Evolutionary conservation across 2,797 vertebrate genomes (phyloP).

Genomic region (Helostoma temminkii): DNA sequence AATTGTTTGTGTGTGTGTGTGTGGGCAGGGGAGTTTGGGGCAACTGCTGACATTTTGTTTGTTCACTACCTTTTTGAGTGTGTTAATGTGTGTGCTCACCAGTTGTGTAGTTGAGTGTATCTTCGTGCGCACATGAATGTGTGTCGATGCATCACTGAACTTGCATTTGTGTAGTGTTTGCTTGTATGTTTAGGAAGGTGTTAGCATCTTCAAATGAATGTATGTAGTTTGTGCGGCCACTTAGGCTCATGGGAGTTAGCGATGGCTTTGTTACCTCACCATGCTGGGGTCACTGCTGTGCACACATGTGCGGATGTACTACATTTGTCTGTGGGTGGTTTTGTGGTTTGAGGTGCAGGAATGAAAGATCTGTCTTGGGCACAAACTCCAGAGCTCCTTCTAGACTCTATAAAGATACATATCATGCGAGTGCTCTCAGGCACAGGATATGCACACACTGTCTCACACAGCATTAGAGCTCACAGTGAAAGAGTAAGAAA

Average conservation of each 20-base stretch:
- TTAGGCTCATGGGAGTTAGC: slow-evolving; percentile 35
- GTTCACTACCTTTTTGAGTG: slow-evolving; percentile 23
- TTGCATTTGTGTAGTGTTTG: slow-evolving; percentile 1
- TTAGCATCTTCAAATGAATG: slow-evolving; percentile 16
- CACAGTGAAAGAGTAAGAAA: neutral
- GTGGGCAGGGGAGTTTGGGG: slow-evolving; percentile 44
- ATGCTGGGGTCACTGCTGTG: neutral
- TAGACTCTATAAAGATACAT: slow-evolving; percentile 5
- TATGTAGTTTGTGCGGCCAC: slow-evolving; percentile 27
- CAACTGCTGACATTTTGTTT: slow-evolving; percentile 67
- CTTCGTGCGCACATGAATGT: slow-evolving; percentile 4
- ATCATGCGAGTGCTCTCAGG: slow-evolving; percentile 1
- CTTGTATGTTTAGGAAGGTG: neutral
- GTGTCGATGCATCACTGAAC: slow-evolving; percentile 17
- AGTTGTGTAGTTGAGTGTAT: slow-evolving; percentile 9
- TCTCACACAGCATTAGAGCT: neutral
- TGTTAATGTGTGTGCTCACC: neutral
- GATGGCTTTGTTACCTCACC: slow-evolving; percentile 17
- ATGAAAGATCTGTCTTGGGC: slow-evolving; percentile 35
- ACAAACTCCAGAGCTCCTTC: slow-evolving; percentile 39
- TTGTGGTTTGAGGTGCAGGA: slow-evolving; percentile 38
- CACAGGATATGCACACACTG: slow-evolving; percentile 12
- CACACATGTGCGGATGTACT: neutral
- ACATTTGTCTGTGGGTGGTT: slow-evolving; percentile 47
- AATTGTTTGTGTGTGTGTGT: slow-evolving; percentile 58